These are phyloP conservation scores for Galeopterus variegatus DNA, from an alignment of 2,113 vertebrate species.

Conservation along the genomic window DNA sequence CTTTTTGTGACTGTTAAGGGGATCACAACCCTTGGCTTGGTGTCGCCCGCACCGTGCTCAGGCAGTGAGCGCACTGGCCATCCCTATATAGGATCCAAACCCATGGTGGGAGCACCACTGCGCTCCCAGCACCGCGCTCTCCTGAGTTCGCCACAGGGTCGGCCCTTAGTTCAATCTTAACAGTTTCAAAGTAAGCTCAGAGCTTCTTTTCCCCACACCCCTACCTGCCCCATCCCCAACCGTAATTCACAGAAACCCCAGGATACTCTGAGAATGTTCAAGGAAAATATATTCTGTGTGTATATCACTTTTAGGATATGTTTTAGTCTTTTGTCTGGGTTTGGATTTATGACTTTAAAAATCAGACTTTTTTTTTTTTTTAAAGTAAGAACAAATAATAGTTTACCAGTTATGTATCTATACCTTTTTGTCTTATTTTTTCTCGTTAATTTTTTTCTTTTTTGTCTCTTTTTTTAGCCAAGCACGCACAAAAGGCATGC, in stretches of 20 bases:
- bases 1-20: too few species aligned
- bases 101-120: too few species aligned
- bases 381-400: neutral
- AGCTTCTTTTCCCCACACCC: neutral
- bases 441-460: neutral
- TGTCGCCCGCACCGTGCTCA: too few species aligned
- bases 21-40: too few species aligned
- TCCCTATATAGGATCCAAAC: too few species aligned
- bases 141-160: too few species aligned
- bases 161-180: constrained; percentile 7
- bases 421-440: neutral
- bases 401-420: neutral
- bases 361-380: neutral
- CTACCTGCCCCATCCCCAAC: neutral
- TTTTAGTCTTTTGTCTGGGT: neutral
- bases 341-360: neutral
- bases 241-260: neutral
- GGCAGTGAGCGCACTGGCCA: too few species aligned
- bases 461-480: neutral
- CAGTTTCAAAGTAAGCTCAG: neutral
- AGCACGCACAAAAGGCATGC: neutral
- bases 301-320: neutral
- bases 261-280: neutral
- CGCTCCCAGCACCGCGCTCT: too few species aligned
- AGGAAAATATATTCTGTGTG: neutral